Percentiles rank a stretch among this genome's conserved stretches.
Conservation (phyloP, 2,797 vertebrate genomes). For the Melanotaenia boesemani region DNA sequence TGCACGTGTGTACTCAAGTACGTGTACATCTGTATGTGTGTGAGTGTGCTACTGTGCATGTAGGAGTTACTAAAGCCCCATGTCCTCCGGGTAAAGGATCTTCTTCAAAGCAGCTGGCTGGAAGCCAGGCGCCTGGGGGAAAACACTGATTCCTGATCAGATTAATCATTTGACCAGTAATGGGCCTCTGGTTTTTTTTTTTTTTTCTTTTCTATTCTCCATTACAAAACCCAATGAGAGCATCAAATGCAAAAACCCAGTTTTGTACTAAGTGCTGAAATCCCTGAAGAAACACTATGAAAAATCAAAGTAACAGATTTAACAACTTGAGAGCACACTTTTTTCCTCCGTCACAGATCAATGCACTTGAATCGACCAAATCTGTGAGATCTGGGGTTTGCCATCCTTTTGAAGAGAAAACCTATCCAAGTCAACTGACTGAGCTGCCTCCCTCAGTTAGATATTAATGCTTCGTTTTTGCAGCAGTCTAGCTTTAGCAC, state of each 20-base stretch:
- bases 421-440: slow-evolving; percentile 74
- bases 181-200: slow-evolving; percentile 58
- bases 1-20: slow-evolving; percentile 19
- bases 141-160: slow-evolving; percentile 79
- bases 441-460: slow-evolving; percentile 77
- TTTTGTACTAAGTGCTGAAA: slow-evolving; percentile 66
- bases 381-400: slow-evolving; percentile 80
- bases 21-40: slow-evolving; percentile 11
- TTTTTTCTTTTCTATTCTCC: slow-evolving; percentile 40
- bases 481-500: slow-evolving; percentile 77
- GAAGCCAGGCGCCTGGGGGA: slow-evolving; percentile 76
- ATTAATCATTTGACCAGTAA: slow-evolving; percentile 81
- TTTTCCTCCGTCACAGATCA: slow-evolving; percentile 65
- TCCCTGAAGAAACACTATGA: slow-evolving; percentile 61
- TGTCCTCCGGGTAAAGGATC: slow-evolving; percentile 83
- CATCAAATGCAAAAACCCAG: slow-evolving; percentile 64
- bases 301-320: slow-evolving; percentile 75
- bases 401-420: slow-evolving; percentile 85
- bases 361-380: slow-evolving; percentile 82
- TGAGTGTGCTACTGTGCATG: slow-evolving; percentile 58
- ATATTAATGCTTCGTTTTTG: slow-evolving; percentile 81
- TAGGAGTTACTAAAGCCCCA: slow-evolving; percentile 79
- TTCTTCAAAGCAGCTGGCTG: slow-evolving; percentile 85
- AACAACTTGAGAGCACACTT: slow-evolving; percentile 66
- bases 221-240: slow-evolving; percentile 69